Base-by-base conservation (phyloP, 2,888 invertebrate species). In the Cyclophora punctaria region DNA sequence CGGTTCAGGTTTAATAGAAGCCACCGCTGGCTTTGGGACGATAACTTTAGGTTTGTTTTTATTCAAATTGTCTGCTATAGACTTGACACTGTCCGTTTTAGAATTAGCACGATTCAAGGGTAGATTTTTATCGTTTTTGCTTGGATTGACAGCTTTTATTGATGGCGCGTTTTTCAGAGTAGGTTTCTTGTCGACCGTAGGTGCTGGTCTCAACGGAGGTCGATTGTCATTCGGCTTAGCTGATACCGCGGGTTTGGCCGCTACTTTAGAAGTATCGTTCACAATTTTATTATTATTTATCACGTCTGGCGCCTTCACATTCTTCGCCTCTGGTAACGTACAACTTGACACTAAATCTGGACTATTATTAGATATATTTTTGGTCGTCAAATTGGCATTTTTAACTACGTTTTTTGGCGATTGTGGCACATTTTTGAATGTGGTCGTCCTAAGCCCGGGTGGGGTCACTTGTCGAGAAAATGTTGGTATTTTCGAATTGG, bases 321-420 rank as follows among this genome's bases (percentile, higher is more conserved):
- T 83, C 48, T 89, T 85, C 7, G 76, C 71, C 35, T 89, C 87
- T 0, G 79, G 78, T n/a, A 85, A 80, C 0, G 91, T 91, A 69
- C 94, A 94, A 66, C 93, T 93, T 0, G 93, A 93, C 3, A 94
- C 93, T 37, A 94, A 75, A 69, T 94, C 94, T 0, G 94, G 94
- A 71, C 93, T 93, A 64, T 93, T 93, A 54, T 65, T 75, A 52
- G 83, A 80, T 37, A 37, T 37, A 37, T 5, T 37, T 64, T 82
- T 83, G 3, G 80, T 65, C 48, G 74, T 64, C 60, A 76, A 48
- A 53, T 67, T 78, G 2, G 60, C 45, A 43, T 74, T 79, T 70
- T 83, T 89, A 2, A 66, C 62, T 1, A 60, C 48, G 51, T 71
- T 74, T 71, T 87, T 89, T 0, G 88, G 84, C 3, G 85, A 83